phyloP scores from a whole-genome alignment of 1,140 invertebrate species.

The Ganaspis sp. region DNA sequence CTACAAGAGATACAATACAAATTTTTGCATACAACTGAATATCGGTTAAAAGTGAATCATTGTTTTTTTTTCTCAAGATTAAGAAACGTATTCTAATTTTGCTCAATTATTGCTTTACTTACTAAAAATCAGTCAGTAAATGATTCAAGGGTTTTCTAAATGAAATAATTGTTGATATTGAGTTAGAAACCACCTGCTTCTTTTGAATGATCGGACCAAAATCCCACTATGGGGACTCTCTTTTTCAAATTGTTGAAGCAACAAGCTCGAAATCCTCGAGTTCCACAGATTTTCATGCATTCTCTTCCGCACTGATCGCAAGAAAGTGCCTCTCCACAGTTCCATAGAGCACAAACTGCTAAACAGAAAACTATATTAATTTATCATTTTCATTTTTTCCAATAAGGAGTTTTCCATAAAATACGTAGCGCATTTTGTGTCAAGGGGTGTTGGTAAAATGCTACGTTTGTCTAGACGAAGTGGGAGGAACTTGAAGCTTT shows the following conservation, averaged over 20 bases:
- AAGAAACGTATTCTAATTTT: neutral
- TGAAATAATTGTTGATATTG: slow-evolving; percentile 35
- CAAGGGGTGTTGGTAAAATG: too few species aligned
- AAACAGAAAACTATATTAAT: slow-evolving; percentile 35
- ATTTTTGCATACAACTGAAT: too few species aligned
- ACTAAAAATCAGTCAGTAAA: neutral
- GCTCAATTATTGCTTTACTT: neutral
- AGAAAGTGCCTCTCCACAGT: slow-evolving; percentile 66
- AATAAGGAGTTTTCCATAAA: too few species aligned
- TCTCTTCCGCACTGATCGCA: slow-evolving; percentile 79
- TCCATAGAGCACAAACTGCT: slow-evolving; percentile 61
- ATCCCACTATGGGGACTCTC: slow-evolving; percentile 54
- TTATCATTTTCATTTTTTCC: too few species aligned
- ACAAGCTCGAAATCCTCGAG: slow-evolving; percentile 78
- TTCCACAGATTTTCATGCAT: slow-evolving; percentile 78
- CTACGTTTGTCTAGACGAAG: too few species aligned
- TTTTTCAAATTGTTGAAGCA: slow-evolving; percentile 81
- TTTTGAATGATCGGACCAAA: slow-evolving; percentile 53
- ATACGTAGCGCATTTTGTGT: too few species aligned
- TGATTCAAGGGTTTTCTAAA: neutral
- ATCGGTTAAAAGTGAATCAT: too few species aligned
- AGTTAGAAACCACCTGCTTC: slow-evolving; percentile 45
- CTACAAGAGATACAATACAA: too few species aligned
- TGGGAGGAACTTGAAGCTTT: too few species aligned
- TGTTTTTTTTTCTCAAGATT: neutral